Evolutionary conservation across 1,140 invertebrate species (phyloP).

Genomic region (Caenorhabditis tropicalis): DNA sequence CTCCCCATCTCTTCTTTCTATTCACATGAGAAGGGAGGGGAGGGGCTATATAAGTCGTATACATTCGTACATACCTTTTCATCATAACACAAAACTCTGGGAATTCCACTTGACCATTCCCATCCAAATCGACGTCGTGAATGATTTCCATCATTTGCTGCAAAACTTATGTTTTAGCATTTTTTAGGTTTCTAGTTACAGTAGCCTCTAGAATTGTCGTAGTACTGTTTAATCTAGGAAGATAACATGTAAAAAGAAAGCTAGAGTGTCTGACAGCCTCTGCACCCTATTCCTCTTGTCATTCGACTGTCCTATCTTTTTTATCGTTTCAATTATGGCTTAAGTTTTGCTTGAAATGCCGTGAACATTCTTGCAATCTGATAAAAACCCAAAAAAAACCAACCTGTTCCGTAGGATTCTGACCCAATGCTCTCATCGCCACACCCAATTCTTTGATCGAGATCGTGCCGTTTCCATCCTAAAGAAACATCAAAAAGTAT

Average conservation of each 20-base stretch:
- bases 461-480: conserved; percentile 98
- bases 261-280: too few species aligned
- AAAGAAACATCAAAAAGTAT: background rate
- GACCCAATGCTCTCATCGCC: conserved; percentile 96
- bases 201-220: background rate
- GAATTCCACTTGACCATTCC: conserved; percentile 59
- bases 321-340: too few species aligned
- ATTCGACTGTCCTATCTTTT: too few species aligned
- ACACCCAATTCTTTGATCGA: conserved; percentile 98
- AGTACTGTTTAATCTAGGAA: too few species aligned
- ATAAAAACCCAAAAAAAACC: too few species aligned
- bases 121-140: conserved; percentile 60
- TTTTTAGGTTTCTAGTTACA: background rate
- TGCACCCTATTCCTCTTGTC: too few species aligned
- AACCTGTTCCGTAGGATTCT: conserved; percentile 98
- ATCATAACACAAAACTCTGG: conserved; percentile 62
- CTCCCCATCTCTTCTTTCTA: background rate
- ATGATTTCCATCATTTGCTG: conserved; percentile 60
- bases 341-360: too few species aligned
- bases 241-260: too few species aligned
- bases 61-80: conserved; percentile 49
- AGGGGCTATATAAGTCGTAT: background rate
- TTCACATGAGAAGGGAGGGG: background rate
- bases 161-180: background rate
- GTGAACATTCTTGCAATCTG: too few species aligned